Conservation (phyloP, 2,888 invertebrate species). For the Spisula subtruncata region DNA sequence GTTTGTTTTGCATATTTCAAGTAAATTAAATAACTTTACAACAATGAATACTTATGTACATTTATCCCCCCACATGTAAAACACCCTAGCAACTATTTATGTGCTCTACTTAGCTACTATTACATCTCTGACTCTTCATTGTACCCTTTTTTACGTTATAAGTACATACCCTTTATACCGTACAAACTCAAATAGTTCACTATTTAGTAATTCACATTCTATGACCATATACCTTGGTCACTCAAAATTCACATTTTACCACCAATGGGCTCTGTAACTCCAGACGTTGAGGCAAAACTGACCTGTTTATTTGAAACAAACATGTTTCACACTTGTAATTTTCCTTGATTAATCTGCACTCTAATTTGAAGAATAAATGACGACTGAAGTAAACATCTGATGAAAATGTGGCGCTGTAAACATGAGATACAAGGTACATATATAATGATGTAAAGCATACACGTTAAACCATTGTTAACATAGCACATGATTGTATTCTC, state of each 20-base stretch:
- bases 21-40: conserved; percentile 1
- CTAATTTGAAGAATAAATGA: too few relatives aligned
- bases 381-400: too few relatives aligned
- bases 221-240: too few relatives aligned
- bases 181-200: not conserved
- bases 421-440: too few relatives aligned
- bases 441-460: not conserved
- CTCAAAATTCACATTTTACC: too few relatives aligned
- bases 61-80: not conserved
- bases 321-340: too few relatives aligned
- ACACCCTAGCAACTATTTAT: conserved; percentile 20
- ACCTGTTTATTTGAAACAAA: too few relatives aligned
- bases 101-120: conserved; percentile 1
- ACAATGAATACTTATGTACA: not conserved
- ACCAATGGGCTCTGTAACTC: too few relatives aligned
- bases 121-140: not conserved
- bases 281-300: too few relatives aligned
- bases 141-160: not conserved
- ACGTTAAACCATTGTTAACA: not conserved
- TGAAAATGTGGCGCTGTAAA: too few relatives aligned
- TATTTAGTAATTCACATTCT: too few relatives aligned
- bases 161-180: not conserved
- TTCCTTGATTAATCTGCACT: too few relatives aligned
- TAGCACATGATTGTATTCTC: conserved; percentile 21
- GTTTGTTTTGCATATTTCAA: conserved; percentile 2